Conservation (phyloP, 2,888 invertebrate species). For the Acholoe squamosa region DNA sequence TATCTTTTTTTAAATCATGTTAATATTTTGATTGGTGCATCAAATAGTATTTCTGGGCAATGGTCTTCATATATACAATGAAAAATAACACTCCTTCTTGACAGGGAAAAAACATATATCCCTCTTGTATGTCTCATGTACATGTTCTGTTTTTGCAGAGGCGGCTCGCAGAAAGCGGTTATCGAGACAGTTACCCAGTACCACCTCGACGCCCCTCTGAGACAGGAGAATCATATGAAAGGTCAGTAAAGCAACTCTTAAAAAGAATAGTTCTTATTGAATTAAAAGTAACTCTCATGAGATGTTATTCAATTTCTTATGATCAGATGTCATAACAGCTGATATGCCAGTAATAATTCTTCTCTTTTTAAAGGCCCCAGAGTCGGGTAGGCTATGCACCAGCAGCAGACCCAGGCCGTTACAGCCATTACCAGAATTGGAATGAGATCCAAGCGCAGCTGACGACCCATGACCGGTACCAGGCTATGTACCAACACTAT, state of each 20-base stretch:
- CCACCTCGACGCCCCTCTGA: conserved; percentile 36
- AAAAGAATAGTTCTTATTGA: no score
- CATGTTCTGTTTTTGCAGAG: conserved; percentile 16
- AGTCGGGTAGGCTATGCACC: conserved; percentile 57
- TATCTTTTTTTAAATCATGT: no score
- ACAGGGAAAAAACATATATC: no score
- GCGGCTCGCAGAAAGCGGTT: conserved; percentile 22
- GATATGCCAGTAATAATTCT: background rate
- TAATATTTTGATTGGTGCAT: no score
- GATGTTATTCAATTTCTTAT: no score
- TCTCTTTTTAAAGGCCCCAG: conserved; percentile 51
- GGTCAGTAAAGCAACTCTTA: background rate
- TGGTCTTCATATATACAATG: no score
- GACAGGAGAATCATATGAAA: background rate
- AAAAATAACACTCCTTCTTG: no score
- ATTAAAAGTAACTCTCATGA: no score
- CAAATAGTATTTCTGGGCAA: no score
- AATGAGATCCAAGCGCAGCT: conserved; percentile 91
- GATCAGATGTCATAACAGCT: background rate
- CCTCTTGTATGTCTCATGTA: background rate
- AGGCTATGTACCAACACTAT: conserved; percentile 60
- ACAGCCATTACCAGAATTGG: conserved; percentile 91
- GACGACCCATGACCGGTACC: conserved; percentile 61
- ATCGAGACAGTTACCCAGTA: conserved; percentile 51
- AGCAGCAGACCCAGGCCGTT: conserved; percentile 72